Base-by-base conservation (phyloP, 2,797 vertebrate genomes). In the Molossus alvarezi region DNA sequence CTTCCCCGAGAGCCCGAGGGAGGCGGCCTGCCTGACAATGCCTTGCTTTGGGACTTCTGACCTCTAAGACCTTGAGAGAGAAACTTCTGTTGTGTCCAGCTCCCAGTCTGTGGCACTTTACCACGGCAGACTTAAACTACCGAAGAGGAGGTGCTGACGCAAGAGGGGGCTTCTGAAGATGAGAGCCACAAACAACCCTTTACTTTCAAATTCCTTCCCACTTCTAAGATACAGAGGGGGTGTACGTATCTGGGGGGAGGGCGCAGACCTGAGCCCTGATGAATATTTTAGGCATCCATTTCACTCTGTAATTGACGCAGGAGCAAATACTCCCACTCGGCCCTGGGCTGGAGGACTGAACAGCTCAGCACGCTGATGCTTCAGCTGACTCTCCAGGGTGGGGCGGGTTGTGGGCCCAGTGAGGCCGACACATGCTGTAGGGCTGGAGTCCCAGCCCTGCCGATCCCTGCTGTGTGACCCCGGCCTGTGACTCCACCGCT, bases 311-410 rank as follows among this genome's bases (percentile, higher is more conserved):
- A 81, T 3, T 55, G 62, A 94, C 8, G 4, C 11, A 83, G 69
- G 90, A 90, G n/a, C 89, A 82, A 86, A 92, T 5, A 72, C 76
- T 87, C 92, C 64, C n/a, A 60, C 86, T 53, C 37, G 4, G 77
- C 71, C 65, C 79, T 9, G 3, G 8, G 37, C 76, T 41, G 67
- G 27, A 62, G 85, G 71, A 15, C 13, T 9, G 48, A 23, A 1
- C 2, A 33, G 3, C 73, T 8, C 9, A 12, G 88, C 77, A 29
- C 6, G 33, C 33, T 33, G 33, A 33, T 33, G 33, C 33, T 33
- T 33, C 33, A 33, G 33, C 33, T 33, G 33, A 33, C 33, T 33
- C 53, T 60, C 58, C 29, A 6, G 21, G 1, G 27, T 20, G 12
- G 33, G 88, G 25, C 0, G 7, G 5, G 29, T 1, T 9, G 17